Conservation (phyloP, 2,113 vertebrate species). For the Pseudorasbora parva region DNA sequence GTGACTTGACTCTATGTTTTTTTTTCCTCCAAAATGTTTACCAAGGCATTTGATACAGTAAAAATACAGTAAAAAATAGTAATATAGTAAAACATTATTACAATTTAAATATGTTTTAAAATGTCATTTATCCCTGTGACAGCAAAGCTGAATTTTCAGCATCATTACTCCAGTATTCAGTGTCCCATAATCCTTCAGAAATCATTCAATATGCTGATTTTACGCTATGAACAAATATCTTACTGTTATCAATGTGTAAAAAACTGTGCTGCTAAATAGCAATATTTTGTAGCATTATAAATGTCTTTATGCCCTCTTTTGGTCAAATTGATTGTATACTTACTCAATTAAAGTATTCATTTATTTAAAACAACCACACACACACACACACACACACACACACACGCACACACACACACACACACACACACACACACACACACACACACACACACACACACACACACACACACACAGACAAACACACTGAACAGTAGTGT, state of each 20-base stretch:
- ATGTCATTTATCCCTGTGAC: neutral
- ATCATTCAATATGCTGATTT: neutral
- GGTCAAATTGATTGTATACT: too few relatives aligned
- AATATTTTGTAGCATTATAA: too few relatives aligned
- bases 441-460: neutral
- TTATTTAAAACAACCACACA: too few relatives aligned
- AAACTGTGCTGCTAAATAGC: too few relatives aligned
- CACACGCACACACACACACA: neutral
- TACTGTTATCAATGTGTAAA: neutral
- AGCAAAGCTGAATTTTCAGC: neutral
- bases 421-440: neutral
- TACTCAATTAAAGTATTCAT: neutral
- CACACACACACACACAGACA: neutral
- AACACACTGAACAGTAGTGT: neutral
- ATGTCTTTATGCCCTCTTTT: too few relatives aligned
- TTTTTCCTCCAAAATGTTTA: neutral
- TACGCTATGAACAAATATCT: neutral
- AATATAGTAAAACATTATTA: neutral
- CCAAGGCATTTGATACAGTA: neutral
- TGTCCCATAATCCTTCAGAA: neutral
- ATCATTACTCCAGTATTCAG: neutral
- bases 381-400: too few relatives aligned
- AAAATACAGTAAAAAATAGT: neutral
- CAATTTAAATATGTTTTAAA: neutral
- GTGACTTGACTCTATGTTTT: neutral